Conservation (phyloP, 2,797 vertebrate genomes). For the Hippopotamyrus pictus region DNA sequence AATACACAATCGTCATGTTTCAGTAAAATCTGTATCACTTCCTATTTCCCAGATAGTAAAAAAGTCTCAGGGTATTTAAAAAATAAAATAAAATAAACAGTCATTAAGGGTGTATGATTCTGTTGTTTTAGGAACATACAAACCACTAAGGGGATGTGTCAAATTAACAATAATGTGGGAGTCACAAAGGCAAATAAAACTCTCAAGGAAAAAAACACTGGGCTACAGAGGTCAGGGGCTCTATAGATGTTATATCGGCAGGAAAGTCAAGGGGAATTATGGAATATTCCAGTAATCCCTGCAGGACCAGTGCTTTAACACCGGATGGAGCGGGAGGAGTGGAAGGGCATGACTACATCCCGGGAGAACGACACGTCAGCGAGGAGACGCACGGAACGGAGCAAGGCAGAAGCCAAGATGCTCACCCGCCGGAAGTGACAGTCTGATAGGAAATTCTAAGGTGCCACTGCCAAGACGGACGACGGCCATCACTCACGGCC, state of each 20-base stretch:
- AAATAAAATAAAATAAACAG: background rate
- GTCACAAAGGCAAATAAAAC: background rate
- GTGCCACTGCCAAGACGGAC: background rate
- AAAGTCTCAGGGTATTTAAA: background rate
- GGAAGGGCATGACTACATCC: background rate
- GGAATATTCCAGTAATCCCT: background rate
- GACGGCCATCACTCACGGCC: background rate
- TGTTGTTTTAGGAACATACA: background rate
- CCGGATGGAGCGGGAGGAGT: background rate
- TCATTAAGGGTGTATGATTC: background rate
- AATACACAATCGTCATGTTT: background rate
- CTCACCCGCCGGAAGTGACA: background rate
- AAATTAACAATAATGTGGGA: background rate
- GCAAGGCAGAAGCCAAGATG: background rate
- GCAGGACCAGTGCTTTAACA: background rate
- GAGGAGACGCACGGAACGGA: background rate
- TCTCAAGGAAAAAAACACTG: background rate
- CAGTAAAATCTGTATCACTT: background rate
- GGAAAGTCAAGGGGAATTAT: background rate
- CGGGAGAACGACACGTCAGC: background rate
- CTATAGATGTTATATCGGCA: background rate
- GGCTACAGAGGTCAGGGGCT: background rate
- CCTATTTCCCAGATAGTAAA: background rate
- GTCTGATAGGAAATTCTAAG: background rate
- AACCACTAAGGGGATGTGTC: background rate